Evolutionary conservation across 2,888 invertebrate species (phyloP).

Genomic region (Rhagium mordax): DNA sequence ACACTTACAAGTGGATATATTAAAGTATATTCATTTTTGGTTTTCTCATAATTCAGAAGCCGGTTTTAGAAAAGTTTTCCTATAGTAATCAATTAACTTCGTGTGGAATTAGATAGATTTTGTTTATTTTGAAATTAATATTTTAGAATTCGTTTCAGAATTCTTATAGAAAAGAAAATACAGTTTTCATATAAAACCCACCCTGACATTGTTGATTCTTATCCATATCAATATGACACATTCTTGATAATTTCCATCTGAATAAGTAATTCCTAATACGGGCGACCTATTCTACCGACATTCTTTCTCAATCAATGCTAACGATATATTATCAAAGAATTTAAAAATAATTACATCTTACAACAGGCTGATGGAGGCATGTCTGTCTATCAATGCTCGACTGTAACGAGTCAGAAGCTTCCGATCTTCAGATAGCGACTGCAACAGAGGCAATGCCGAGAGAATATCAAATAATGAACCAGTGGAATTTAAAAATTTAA

Average conservation of each 20-base stretch:
- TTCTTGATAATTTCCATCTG: conserved; percentile 19
- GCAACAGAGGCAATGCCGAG: conserved; percentile 51
- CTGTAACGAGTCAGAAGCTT: conserved; percentile 59
- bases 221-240: no score
- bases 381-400: conserved; percentile 65
- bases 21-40: no score
- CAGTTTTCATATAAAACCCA: no score
- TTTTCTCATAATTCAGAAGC: no score
- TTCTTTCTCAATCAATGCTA: conserved; percentile 62
- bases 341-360: conserved; percentile 68
- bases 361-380: conserved; percentile 62
- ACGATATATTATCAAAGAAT: conserved; percentile 68
- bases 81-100: no score
- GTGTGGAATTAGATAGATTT: no score
- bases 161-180: no score
- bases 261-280: conserved; percentile 62
- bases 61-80: no score
- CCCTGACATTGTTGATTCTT: no score
- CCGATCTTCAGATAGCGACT: conserved; percentile 51
- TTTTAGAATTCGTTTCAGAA: no score
- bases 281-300: conserved; percentile 56
- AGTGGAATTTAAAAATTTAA: conserved; percentile 53
- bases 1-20: no score
- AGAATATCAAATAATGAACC: conserved; percentile 60
- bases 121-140: no score